Evolutionary conservation across 2,888 invertebrate genomes (phyloP).

Genomic region (Escarpia spicata): DNA sequence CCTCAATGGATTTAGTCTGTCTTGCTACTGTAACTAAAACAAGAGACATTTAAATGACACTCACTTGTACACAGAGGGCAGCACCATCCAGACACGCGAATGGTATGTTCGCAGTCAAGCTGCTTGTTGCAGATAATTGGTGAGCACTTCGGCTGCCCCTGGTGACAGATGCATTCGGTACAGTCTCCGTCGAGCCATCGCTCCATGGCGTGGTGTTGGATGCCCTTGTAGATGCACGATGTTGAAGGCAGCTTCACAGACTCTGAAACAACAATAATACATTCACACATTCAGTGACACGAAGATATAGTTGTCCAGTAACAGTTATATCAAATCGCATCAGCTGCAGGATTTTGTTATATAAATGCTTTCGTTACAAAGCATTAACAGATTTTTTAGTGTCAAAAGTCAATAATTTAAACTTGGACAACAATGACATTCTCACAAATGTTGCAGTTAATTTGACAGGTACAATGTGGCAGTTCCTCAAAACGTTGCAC

Average conservation of each 20-base stretch:
- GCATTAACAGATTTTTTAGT: background rate
- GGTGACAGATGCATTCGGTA: constrained; percentile 39
- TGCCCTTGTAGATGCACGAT: constrained; percentile 36
- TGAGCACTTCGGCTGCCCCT: constrained; percentile 39
- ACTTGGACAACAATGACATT: too few relatives aligned
- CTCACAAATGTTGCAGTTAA: too few relatives aligned
- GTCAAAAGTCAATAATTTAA: too few relatives aligned
- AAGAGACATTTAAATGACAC: background rate
- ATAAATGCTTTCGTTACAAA: background rate
- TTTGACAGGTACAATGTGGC: too few relatives aligned
- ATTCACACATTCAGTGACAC: background rate
- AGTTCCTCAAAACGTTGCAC: too few relatives aligned
- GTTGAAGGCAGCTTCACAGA: background rate
- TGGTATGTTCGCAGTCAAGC: constrained; percentile 22
- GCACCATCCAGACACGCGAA: constrained; percentile 36
- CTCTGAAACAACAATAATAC: background rate
- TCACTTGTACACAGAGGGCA: constrained; percentile 41
- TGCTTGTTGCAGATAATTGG: constrained; percentile 30
- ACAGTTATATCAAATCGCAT: background rate
- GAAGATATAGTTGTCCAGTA: background rate
- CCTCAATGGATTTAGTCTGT: background rate
- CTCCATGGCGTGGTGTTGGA: constrained; percentile 38
- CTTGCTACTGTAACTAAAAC: background rate
- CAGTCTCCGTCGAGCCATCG: constrained; percentile 40
- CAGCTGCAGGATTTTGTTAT: background rate